phyloP scores from a whole-genome alignment of 1,140 invertebrate species.

The Tetramorium simillimum region DNA sequence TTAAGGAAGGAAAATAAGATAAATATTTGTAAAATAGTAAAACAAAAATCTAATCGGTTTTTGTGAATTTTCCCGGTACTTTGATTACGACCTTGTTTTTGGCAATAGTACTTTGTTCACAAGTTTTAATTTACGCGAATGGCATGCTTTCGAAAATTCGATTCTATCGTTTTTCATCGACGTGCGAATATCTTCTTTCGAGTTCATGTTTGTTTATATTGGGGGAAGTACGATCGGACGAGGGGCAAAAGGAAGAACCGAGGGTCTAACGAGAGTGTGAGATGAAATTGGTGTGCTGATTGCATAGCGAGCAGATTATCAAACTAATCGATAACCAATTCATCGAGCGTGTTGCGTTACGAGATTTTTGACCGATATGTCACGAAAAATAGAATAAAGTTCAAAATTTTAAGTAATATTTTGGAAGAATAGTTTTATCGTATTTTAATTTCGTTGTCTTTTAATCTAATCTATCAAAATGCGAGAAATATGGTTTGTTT shows the following conservation, averaged over 20 bases:
- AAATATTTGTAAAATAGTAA: background rate
- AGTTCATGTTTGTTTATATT: conserved; percentile 24
- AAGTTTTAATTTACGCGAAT: background rate
- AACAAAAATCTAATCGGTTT: background rate
- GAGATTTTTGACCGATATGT: background rate
- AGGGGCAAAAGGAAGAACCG: background rate
- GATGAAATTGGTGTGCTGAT: conserved; percentile 50
- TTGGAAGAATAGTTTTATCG: background rate
- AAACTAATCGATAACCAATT: conserved; percentile 57
- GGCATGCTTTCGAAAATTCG: conserved; percentile 3
- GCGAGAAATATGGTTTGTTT: background rate
- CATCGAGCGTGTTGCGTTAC: conserved; percentile 24
- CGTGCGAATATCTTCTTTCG: conserved; percentile 5
- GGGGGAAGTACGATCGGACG: background rate
- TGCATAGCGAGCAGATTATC: conserved; percentile 40
- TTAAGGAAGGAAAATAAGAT: background rate
- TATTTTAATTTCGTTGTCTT: background rate
- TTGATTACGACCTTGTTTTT: background rate
- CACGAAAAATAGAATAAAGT: background rate
- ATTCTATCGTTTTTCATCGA: conserved; percentile 4
- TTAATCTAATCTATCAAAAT: background rate
- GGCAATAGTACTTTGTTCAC: background rate
- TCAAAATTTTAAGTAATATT: background rate
- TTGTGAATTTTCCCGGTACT: background rate
- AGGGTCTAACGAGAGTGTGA: conserved; percentile 28